phyloP scores from a whole-genome alignment of 1,140 invertebrate genomes.

The Bombyx mandarina region DNA sequence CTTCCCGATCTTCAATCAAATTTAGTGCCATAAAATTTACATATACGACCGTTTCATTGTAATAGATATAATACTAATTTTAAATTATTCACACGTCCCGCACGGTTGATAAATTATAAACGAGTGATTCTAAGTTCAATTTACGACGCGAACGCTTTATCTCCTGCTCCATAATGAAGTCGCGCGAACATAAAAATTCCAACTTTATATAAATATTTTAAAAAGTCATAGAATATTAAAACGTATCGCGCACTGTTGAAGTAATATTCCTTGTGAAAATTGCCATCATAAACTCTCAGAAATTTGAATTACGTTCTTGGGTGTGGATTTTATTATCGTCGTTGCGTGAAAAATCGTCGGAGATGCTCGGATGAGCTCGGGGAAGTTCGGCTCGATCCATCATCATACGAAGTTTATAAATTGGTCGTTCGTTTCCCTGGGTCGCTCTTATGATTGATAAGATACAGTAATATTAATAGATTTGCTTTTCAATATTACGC shows the following conservation, averaged over 20 bases:
- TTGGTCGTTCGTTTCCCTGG: slow-evolving; percentile 36
- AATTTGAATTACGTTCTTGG: slow-evolving; percentile 54
- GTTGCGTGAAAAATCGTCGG: slow-evolving; percentile 9
- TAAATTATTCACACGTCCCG: too few species aligned
- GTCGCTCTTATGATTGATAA: too few species aligned
- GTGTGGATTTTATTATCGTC: slow-evolving; percentile 48
- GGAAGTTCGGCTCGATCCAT: slow-evolving; percentile 30
- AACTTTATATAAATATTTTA: slow-evolving; percentile 56
- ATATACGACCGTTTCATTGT: too few species aligned
- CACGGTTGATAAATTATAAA: slow-evolving; percentile 2
- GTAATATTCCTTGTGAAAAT: slow-evolving; percentile 55
- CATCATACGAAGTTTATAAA: slow-evolving; percentile 64
- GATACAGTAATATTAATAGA: too few species aligned
- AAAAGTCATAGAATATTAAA: slow-evolving; percentile 59
- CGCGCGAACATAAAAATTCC: slow-evolving; percentile 7
- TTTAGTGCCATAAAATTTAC: too few species aligned
- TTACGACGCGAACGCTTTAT: slow-evolving; percentile 5
- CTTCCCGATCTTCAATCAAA: too few species aligned
- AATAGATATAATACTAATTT: too few species aligned
- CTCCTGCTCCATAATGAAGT: slow-evolving; percentile 4
- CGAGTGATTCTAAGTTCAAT: slow-evolving; percentile 2
- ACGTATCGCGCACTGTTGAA: slow-evolving; percentile 37
- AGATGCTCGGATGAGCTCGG: not conserved
- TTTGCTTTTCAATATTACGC: too few species aligned
- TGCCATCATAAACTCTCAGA: slow-evolving; percentile 50